Evolutionary conservation across 2,113 vertebrate genomes (phyloP), one percentile per base, ranked within the genome.

Genomic region (Oryzias javanicus): DNA sequence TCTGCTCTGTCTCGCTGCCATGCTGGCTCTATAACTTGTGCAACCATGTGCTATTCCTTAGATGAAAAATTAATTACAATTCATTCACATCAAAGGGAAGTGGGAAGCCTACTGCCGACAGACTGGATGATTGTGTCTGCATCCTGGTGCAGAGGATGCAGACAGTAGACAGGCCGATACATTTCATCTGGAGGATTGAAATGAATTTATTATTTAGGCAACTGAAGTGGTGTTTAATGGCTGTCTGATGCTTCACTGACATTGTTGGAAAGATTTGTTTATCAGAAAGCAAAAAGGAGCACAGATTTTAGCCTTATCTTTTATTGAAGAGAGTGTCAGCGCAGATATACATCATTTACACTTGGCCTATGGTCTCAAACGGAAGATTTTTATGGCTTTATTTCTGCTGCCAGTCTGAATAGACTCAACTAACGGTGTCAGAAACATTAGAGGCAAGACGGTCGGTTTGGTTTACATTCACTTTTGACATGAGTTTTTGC

Each of bases 21-120:
- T 62, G 64, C 70, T 56, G 55, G 60, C 81, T 81, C 61, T 49
- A 46, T 60, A 48, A 70, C 77, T 76, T 62, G 72, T 66, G 78
- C 74, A 71, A 64, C 82, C 68, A 83, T 77, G 74, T 83, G 83
- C 69, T 67, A 42, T 70, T 57, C 76, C 71, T 79, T 14, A 65
- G 69, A 88, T 86, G 67, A 88, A 86, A 86, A 77, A 85, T 87
- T 67, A 67, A 89, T 86, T 72, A 70, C 44, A 54, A 72, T 76
- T 79, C 75, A 85, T 85, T 88, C 76, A 86, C 78, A 83, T 89
- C 71, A 83, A 85, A 84, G 76, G 63, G 67, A 74, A 64, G 74
- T 63, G 4, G 29, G 62, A 70, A 82, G 62, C 64, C 72, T 42
- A 63, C 49, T 63, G 52, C 70, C 66, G 77, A 81, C 75, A 76